phyloP scores from a whole-genome alignment of 1,140 invertebrate genomes.

The Aplysia californica region DNA sequence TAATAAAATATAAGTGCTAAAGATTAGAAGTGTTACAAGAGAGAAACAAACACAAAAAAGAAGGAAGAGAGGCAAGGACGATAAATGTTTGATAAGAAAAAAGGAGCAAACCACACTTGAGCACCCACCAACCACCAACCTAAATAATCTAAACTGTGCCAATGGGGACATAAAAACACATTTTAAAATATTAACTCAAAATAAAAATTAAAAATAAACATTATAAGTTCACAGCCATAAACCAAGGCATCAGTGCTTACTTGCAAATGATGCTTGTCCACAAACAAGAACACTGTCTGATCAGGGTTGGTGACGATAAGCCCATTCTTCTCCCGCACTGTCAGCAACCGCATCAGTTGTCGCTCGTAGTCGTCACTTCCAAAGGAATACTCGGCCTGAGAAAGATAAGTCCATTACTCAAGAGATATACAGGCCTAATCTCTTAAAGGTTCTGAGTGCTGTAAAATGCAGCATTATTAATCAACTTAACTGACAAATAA shows the following conservation, averaged over 20 bases:
- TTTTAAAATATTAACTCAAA: neutral
- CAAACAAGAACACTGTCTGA: conserved; percentile 64
- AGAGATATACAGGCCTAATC: neutral
- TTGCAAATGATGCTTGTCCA: conserved; percentile 60
- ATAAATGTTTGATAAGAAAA: too few species aligned
- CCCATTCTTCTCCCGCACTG: conserved; percentile 52
- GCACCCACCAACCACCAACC: too few species aligned
- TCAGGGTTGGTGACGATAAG: conserved; percentile 62
- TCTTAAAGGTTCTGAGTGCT: neutral
- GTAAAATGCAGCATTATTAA: neutral
- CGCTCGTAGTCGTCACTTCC: conserved; percentile 57
- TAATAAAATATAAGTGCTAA: too few species aligned
- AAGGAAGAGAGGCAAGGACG: too few species aligned
- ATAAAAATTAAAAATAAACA: neutral
- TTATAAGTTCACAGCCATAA: neutral
- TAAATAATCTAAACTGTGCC: neutral
- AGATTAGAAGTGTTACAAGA: too few species aligned
- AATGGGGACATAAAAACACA: neutral
- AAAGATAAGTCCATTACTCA: conserved; percentile 8
- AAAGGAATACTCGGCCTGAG: conserved; percentile 50
- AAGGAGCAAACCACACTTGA: too few species aligned
- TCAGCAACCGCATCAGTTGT: conserved; percentile 54
- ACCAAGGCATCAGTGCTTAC: conserved; percentile 33
- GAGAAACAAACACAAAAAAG: too few species aligned
- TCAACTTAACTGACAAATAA: too few species aligned